Conservation (phyloP, 2,797 vertebrate genomes). For the Propithecus perrieri region DNA sequence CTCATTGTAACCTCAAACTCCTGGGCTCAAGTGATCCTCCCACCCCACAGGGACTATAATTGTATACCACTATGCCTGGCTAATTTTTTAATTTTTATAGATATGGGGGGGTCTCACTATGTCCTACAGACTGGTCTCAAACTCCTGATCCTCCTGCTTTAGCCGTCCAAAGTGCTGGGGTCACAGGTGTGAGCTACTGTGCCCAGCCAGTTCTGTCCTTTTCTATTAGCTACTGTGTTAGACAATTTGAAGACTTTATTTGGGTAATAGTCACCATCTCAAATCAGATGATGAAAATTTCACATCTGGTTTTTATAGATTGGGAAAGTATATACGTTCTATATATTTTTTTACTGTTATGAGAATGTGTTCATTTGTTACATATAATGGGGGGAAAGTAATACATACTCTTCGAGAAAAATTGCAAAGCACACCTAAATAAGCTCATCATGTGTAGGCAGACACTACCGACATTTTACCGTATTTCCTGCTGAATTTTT, state of each 20-base stretch:
- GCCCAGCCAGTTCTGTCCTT: background rate
- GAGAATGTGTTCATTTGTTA: slow-evolving; percentile 40
- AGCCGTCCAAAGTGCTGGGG: background rate
- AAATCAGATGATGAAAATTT: slow-evolving; percentile 9
- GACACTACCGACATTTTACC: background rate
- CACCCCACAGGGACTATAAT: background rate
- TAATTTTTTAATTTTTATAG: background rate
- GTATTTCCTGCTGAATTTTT: background rate
- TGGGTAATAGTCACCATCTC: background rate
- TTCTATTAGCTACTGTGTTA: background rate
- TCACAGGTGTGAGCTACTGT: background rate
- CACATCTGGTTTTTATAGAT: background rate
- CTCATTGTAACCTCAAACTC: background rate
- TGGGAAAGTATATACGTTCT: background rate
- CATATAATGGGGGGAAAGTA: background rate
- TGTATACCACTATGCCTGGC: background rate
- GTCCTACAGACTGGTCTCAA: background rate
- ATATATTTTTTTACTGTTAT: background rate
- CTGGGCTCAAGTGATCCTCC: background rate
- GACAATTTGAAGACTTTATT: background rate
- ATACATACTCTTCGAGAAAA: slow-evolving; percentile 17
- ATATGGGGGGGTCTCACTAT: background rate
- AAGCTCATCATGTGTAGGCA: background rate
- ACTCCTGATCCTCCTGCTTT: background rate
- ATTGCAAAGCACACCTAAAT: background rate